Base-by-base conservation (phyloP, 1,140 invertebrate species). In the Euura saliciscinereae region DNA sequence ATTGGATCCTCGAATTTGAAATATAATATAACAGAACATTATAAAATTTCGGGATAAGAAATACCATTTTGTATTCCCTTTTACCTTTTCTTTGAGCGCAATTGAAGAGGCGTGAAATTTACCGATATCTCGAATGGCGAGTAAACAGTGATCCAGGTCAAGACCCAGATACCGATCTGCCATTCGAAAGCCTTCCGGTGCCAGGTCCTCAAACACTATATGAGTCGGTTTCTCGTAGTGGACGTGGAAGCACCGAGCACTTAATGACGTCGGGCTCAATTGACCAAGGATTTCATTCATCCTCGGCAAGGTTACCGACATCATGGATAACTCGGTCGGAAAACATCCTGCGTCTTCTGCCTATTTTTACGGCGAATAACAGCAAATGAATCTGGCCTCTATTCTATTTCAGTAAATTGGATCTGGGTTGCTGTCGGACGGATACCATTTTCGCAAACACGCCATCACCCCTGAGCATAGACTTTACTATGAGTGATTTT, bases 31-130 rank as follows among this genome's bases (percentile, higher is more conserved):
- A 28, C 28, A 28, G 28, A 28, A 28, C 28, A 28, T 28, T 28
- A 28, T 1, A 28, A 28, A 28, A 28, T 28, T 28, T 28, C 28
- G 28, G 28, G 28, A 28, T 28, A 28, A 28, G 28, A 28, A 28
- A 28, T 28, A 28, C 28, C 28, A 28, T 28, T 28, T 28, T 28
- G 28, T 28, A 28, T 28, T 28, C 28, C 28, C 28, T 28, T 1
- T 28, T 82, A 89, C 89, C 81, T 88, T 88, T 78, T 89, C 85
- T 69, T 85, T 86, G 71, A 90, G 73, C 6, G 87, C 86, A 43
- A 89, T 84, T 0, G 90, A 89, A 2, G 86, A 79, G 3, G 90
- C 91, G 75, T 92, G 91, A 80, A 91, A 89, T 75, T 82, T 89
- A 3, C 88, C 91, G 72, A 92, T 69, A 73, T 90, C 88, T 0